A percentile compares a stretch with the other conserved stretches of the same genome.
phyloP scores from a whole-genome alignment of 1,140 invertebrate species.

The Bombus terrestris region DNA sequence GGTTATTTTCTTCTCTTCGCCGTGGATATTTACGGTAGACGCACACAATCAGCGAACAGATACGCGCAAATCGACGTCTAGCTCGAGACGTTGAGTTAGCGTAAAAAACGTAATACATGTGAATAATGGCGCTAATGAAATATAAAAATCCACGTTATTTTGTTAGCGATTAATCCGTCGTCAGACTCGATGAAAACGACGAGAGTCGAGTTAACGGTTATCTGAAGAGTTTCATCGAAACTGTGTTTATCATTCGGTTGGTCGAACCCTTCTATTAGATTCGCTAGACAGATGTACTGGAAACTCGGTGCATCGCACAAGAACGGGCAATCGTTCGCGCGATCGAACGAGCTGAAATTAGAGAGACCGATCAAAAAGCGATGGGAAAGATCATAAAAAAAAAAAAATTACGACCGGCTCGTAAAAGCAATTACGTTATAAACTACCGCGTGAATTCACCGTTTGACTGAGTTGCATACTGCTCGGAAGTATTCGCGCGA shows the following conservation, averaged over 20 bases:
- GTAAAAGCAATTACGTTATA: conserved; percentile 25
- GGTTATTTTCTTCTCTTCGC: neutral
- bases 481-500: conserved; percentile 23
- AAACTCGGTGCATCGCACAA: neutral
- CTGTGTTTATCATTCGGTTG: neutral
- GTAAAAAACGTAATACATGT: neutral
- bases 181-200: neutral
- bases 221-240: neutral
- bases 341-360: conserved; percentile 2
- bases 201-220: neutral
- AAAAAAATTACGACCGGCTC: neutral
- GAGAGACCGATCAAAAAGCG: neutral
- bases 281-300: neutral
- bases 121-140: neutral
- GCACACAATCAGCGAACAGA: too few relatives aligned
- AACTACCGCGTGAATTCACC: neutral
- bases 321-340: neutral
- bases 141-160: neutral
- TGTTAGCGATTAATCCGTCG: neutral
- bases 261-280: neutral
- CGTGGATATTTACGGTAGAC: too few relatives aligned
- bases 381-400: neutral
- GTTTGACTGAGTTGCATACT: neutral
- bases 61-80: neutral
- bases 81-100: neutral